Conservation (phyloP, 2,888 invertebrate genomes). For the Latheticus oryzae region DNA sequence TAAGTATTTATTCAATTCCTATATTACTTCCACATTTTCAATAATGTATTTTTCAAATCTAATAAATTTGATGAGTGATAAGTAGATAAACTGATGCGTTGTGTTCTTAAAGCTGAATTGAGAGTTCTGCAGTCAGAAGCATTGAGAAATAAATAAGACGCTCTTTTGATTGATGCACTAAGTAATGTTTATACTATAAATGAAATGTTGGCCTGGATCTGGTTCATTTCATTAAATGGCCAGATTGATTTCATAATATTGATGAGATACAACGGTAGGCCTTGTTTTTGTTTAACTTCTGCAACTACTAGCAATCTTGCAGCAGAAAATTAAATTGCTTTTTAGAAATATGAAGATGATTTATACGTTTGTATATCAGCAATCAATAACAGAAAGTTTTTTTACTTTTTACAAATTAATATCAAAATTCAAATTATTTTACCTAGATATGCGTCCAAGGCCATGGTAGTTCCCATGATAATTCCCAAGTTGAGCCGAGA, state of each 20-base stretch:
- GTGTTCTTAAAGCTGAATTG: too few species aligned
- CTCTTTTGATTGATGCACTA: slow-evolving; percentile 47
- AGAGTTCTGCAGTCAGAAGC: neutral
- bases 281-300: slow-evolving; percentile 15
- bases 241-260: slow-evolving; percentile 34
- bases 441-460: slow-evolving; percentile 1
- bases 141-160: slow-evolving; percentile 19
- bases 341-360: too few species aligned
- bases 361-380: neutral
- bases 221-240: slow-evolving; percentile 19
- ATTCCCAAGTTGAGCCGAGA: slow-evolving; percentile 10
- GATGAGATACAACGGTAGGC: slow-evolving; percentile 23
- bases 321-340: too few species aligned
- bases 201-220: slow-evolving; percentile 40
- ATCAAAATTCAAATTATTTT: slow-evolving; percentile 9
- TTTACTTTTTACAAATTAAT: neutral
- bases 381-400: neutral
- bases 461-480: slow-evolving; percentile 1
- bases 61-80: too few species aligned
- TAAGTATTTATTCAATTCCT: slow-evolving; percentile 7
- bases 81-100: too few species aligned
- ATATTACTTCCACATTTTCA: too few species aligned
- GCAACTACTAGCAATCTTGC: too few species aligned
- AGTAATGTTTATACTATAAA: slow-evolving; percentile 35
- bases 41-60: too few species aligned